Percentiles rank a stretch among this genome's conserved stretches.
phyloP scores from a whole-genome alignment of 2,113 vertebrate genomes.

The Calonectris borealis region DNA sequence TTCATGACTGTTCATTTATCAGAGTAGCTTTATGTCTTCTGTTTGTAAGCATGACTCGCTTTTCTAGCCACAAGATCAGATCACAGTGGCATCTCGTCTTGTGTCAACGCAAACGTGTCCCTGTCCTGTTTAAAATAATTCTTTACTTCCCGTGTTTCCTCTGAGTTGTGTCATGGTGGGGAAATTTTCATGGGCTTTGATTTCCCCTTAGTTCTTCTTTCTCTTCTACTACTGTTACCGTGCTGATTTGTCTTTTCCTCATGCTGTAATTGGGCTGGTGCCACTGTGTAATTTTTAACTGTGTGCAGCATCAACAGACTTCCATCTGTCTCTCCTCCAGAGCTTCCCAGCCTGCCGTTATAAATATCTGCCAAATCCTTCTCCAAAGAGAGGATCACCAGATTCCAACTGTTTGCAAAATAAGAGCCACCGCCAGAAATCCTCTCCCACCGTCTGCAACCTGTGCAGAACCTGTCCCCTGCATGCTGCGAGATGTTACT shows the following conservation, averaged over 20 bases:
- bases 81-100: neutral
- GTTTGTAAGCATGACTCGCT: neutral
- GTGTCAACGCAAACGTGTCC: neutral
- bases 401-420: slow-evolving; percentile 68
- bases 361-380: slow-evolving; percentile 55
- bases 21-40: neutral
- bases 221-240: neutral
- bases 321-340: slow-evolving; percentile 63
- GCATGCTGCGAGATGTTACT: neutral
- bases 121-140: neutral
- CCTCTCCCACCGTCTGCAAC: neutral
- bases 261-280: slow-evolving; percentile 36
- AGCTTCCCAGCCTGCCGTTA: slow-evolving; percentile 32
- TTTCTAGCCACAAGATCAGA: neutral
- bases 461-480: neutral
- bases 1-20: neutral
- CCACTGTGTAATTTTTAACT: slow-evolving; percentile 58
- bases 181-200: neutral
- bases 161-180: neutral
- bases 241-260: slow-evolving; percentile 33
- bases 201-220: neutral
- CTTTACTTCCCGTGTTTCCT: neutral
- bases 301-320: slow-evolving; percentile 42
- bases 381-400: slow-evolving; percentile 53
- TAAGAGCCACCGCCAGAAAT: neutral